Evolutionary conservation across 2,797 vertebrate genomes (phyloP), one percentile per base, ranked within the genome.

Genomic region (Phataginus tricuspis): DNA sequence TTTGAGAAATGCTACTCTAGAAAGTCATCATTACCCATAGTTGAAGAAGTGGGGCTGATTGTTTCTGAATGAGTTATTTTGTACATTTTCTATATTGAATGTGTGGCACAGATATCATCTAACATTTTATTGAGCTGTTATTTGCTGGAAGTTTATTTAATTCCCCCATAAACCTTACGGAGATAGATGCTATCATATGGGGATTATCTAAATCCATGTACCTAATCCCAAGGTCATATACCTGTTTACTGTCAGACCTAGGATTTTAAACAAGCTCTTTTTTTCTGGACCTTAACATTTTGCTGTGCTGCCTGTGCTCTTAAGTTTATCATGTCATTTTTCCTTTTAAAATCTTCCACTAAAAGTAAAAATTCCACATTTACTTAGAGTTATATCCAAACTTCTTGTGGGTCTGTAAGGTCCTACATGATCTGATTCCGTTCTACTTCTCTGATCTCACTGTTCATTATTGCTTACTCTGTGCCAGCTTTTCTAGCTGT

Each of bases 1-100:
- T 90, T 94, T 80, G 86, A n/a, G n/a, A 84, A 37, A 15, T 53
- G 1, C 34, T 94, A 19, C 69, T 78, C 4, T 55, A 69, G 29
- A 74, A 53, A 95, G 57, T 95, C 37, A 45, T 86, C 8, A 27
- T 84, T 87, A 94, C 31, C 75, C 25, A n/a, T 51, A 83, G 57
- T 95, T 87, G 59, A 93, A 90, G 31, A 27, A 57, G 10, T 95
- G n/a, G 19, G 79, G 92, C 63, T 82, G 13, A 86, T 85, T 92
- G 5, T 31, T 94, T 34, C n/a, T 57, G 19, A 64, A 23, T 91
- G 37, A 86, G 53, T 96, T 71, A 39, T 78, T 95, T 84, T 80
- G 3, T 68, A 18, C 25, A 59, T 42, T 49, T 16, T 74, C 0
- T 86, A 21, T 59, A 13, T 72, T 90, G 16, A 93, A 82, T 83